Conservation (phyloP, 2,113 vertebrate species). For the Oenanthe oenanthe region DNA sequence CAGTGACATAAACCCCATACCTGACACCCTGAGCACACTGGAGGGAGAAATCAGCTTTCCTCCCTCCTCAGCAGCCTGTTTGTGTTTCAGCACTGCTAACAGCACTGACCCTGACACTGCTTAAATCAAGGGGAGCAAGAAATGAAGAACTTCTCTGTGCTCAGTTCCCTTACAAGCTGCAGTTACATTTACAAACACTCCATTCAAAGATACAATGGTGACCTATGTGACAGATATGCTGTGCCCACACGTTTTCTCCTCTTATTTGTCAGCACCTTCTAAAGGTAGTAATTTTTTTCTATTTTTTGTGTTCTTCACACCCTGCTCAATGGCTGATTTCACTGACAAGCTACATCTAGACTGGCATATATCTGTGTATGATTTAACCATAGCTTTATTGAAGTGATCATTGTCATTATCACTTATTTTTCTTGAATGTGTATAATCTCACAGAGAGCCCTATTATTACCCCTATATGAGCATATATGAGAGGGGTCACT, state of each 20-base stretch:
- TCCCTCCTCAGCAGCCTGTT: neutral
- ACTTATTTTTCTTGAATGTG: neutral
- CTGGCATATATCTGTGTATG: neutral
- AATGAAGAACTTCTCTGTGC: neutral
- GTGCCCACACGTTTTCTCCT: neutral
- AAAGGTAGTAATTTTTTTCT: neutral
- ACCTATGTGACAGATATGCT: neutral
- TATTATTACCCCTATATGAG: neutral
- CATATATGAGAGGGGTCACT: neutral
- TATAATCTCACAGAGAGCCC: neutral
- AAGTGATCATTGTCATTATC: neutral
- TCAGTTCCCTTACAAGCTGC: neutral
- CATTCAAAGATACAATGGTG: neutral
- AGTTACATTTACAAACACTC: neutral
- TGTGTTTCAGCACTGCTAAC: neutral
- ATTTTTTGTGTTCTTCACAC: neutral
- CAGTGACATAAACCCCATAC: neutral
- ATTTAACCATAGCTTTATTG: slow-evolving; percentile 28
- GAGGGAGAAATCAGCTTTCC: neutral
- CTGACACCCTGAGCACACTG: neutral
- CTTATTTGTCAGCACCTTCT: neutral
- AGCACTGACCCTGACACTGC: neutral
- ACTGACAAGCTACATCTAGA: slow-evolving; percentile 16
- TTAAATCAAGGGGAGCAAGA: neutral
- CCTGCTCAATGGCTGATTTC: neutral